phyloP scores from a whole-genome alignment of 2,888 invertebrate genomes.

The Eretmocerus hayati region DNA sequence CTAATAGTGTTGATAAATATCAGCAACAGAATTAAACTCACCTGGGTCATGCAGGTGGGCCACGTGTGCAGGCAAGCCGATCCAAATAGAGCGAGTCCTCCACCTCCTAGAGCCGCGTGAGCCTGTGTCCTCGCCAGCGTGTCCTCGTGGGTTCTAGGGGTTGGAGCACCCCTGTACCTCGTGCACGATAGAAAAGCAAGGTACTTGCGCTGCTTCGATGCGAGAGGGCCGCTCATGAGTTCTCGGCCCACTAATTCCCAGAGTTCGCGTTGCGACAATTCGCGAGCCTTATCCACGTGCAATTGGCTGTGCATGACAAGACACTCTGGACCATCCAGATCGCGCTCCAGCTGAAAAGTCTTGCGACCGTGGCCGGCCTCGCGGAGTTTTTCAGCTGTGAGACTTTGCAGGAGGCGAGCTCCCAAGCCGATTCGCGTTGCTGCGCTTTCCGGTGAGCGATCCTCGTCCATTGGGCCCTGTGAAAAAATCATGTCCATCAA shows the following conservation, averaged over 20 bases:
- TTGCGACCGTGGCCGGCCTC: conserved; percentile 71
- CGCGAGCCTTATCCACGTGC: conserved; percentile 62
- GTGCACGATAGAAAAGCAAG: conserved; percentile 86
- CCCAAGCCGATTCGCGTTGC: conserved; percentile 69
- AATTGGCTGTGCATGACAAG: conserved; percentile 67
- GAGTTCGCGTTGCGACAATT: conserved; percentile 68
- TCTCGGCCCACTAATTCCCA: conserved; percentile 84
- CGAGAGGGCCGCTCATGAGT: conserved; percentile 57
- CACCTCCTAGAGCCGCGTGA: conserved; percentile 86
- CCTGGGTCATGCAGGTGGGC: conserved; percentile 65
- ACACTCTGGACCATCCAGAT: conserved; percentile 59
- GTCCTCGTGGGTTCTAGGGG: conserved; percentile 62
- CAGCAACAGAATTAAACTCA: too few species aligned
- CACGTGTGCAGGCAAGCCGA: conserved; percentile 86
- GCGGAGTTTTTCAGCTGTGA: conserved; percentile 80
- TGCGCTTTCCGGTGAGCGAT: conserved; percentile 65
- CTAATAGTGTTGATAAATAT: too few species aligned
- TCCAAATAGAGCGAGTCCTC: conserved; percentile 85
- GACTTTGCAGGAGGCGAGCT: conserved; percentile 73
- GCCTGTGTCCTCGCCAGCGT: conserved; percentile 65
- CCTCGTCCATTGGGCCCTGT: conserved; percentile 53
- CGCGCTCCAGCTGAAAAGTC: conserved; percentile 73
- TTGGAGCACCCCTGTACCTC: conserved; percentile 62
- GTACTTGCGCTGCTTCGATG: conserved; percentile 65
- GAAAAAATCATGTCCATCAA: too few species aligned